Percentiles rank a stretch among this genome's conserved stretches.
These are phyloP conservation scores for Callimorpha dominula DNA, from an alignment of 2,888 invertebrate genomes.

Conservation along the genomic window DNA sequence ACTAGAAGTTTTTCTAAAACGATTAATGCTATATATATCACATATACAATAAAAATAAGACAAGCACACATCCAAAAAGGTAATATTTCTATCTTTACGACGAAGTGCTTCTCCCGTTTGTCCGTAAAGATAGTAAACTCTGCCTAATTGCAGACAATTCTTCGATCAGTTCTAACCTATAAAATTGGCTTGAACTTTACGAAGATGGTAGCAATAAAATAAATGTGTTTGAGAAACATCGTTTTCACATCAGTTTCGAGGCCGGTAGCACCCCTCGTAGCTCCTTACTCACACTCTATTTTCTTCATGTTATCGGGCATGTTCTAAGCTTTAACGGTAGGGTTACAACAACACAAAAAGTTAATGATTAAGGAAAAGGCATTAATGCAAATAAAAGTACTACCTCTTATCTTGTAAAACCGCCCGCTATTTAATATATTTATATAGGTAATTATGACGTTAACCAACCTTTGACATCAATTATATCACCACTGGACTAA, in stretches of 20 bases:
- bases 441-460: too few relatives aligned
- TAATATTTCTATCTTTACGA: conserved; percentile 12
- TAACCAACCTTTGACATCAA: neutral
- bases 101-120: conserved; percentile 8
- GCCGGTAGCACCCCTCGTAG: conserved; percentile 23
- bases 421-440: too few relatives aligned
- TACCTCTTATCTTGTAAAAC: too few relatives aligned
- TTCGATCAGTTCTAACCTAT: conserved; percentile 30
- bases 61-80: neutral
- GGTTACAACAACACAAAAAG: conserved; percentile 4
- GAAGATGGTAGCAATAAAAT: conserved; percentile 62
- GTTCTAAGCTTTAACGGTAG: conserved; percentile 30
- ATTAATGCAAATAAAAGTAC: too few relatives aligned
- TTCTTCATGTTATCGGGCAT: conserved; percentile 37
- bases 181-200: conserved; percentile 51
- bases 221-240: conserved; percentile 65
- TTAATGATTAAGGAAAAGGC: neutral
- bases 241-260: conserved; percentile 64
- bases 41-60: neutral
- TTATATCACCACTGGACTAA: neutral
- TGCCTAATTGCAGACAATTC: conserved; percentile 42
- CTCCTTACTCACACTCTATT: conserved; percentile 38
- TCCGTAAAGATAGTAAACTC: conserved; percentile 33
- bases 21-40: too few relatives aligned
- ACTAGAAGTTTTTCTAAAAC: too few relatives aligned